phyloP scores from a whole-genome alignment of 2,797 vertebrate species.

The Vespertilio murinus region DNA sequence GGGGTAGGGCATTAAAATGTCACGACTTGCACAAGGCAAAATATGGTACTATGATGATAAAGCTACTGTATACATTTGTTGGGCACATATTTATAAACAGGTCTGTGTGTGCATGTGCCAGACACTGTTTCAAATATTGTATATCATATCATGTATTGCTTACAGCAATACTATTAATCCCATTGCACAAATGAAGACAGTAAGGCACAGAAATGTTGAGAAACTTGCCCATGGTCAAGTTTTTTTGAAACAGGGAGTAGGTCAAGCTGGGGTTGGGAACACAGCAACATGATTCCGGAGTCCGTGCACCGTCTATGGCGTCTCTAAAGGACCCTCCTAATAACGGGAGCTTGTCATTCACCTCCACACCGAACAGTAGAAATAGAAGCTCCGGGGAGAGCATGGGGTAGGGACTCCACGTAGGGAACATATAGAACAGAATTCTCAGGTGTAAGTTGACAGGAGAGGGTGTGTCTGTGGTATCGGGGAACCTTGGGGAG shows the following conservation, averaged over 20 bases:
- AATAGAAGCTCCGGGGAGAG: neutral
- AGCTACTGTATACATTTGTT: neutral
- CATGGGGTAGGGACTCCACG: neutral
- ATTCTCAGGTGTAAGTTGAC: no score
- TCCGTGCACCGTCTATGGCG: neutral
- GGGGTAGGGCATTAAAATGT: neutral
- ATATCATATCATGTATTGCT: neutral
- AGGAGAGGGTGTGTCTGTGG: neutral
- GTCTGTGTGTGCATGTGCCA: no score
- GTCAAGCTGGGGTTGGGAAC: neutral
- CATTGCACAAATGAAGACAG: neutral
- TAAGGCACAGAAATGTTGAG: neutral
- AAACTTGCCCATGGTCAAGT: neutral
- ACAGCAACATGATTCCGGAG: neutral
- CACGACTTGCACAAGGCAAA: neutral
- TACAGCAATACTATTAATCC: neutral
- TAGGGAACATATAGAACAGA: no score
- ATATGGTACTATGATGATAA: neutral
- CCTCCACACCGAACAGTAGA: neutral
- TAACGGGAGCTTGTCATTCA: neutral
- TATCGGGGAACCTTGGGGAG: neutral
- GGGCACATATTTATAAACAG: neutral
- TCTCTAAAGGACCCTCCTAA: neutral
- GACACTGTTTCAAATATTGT: neutral
- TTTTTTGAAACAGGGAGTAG: neutral